These are phyloP conservation scores for Euzetes globulus DNA, from an alignment of 2,888 invertebrate genomes.

Conservation along the genomic window DNA sequence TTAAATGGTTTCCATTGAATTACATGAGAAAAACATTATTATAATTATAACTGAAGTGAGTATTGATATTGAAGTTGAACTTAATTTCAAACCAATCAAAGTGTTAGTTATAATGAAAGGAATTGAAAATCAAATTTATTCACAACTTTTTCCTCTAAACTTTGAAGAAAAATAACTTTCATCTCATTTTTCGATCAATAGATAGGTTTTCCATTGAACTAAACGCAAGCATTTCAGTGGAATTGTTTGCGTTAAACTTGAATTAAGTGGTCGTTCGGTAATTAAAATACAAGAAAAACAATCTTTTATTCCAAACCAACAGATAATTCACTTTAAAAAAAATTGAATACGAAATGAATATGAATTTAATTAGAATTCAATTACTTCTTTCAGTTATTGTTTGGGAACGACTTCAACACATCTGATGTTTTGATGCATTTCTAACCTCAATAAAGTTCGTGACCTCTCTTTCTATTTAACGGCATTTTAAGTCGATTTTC, in stretches of 20 bases:
- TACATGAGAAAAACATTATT: no score
- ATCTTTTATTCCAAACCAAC: no score
- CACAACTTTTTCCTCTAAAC: neutral
- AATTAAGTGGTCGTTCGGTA: neutral
- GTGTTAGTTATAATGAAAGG: neutral
- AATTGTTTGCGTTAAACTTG: neutral
- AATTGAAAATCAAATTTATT: neutral
- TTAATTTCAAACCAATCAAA: no score
- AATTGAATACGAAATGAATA: no score
- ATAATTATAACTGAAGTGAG: no score
- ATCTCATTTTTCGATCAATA: neutral
- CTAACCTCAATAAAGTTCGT: slow-evolving; percentile 1
- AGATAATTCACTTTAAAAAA: no score
- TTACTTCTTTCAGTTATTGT: neutral
- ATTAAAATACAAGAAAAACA: neutral
- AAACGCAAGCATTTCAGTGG: neutral
- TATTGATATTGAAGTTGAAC: no score
- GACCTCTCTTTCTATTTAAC: neutral
- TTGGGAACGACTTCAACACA: neutral
- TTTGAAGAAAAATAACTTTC: neutral
- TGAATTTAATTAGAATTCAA: neutral
- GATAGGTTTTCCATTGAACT: neutral
- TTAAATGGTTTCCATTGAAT: no score
- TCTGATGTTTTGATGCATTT: neutral
- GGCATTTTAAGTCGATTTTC: neutral